A percentile compares a stretch with the other conserved stretches of the same genome.
phyloP scores from a whole-genome alignment of 2,797 vertebrate genomes.

The Pantherophis vulpinus region DNA sequence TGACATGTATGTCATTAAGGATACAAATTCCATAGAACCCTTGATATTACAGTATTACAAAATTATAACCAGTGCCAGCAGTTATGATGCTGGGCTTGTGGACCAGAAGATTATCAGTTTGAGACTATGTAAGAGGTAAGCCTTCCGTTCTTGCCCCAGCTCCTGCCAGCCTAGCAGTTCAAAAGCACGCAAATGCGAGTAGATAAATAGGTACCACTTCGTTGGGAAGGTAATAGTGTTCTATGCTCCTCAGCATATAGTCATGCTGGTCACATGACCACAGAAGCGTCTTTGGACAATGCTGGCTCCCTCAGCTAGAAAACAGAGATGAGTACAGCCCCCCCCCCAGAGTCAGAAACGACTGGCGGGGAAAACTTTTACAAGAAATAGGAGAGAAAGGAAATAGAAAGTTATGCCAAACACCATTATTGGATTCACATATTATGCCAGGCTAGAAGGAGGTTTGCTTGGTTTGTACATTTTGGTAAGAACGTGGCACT shows the following conservation, averaged over 20 bases:
- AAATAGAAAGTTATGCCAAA: not conserved
- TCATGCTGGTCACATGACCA: not conserved
- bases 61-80: not conserved
- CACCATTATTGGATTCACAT: not conserved
- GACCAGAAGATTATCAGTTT: not conserved
- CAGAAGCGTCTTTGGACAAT: not conserved
- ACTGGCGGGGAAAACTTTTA: not conserved
- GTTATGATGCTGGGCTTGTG: not conserved
- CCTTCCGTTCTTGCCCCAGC: not conserved
- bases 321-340: not conserved
- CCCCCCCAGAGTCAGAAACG: not conserved
- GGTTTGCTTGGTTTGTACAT: not conserved
- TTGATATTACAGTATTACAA: not conserved
- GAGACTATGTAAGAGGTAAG: not conserved
- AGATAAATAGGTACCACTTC: not conserved
- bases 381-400: not conserved
- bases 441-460: not conserved
- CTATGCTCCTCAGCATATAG: not conserved
- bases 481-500: not conserved
- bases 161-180: not conserved
- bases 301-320: not conserved
- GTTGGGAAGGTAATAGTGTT: not conserved
- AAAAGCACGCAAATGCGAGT: not conserved
- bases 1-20: not conserved
- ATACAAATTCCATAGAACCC: not conserved